Evolutionary conservation across 2,113 vertebrate species (phyloP), one percentile per base, ranked within the genome.

Genomic region (Gasterosteus aculeatus): DNA sequence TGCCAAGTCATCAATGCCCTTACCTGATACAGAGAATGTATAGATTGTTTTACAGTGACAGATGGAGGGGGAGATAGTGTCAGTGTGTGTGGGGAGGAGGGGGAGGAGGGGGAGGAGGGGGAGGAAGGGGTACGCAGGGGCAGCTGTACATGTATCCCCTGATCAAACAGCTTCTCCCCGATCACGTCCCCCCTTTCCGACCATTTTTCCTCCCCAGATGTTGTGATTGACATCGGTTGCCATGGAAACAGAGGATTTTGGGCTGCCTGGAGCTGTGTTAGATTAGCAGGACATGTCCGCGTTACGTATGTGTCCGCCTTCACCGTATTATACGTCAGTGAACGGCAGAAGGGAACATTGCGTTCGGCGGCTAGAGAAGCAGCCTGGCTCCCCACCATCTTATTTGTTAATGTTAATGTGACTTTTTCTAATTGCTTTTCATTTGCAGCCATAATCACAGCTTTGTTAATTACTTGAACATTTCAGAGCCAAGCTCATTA

Each of bases 401-500:
- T 80, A 88, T 88, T 88, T 82, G 81, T 86, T 91, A 81, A 87
- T 84, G 85, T 83, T 89, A 90, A 88, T 88, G 81, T 84, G 88
- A 83, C 83, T 89, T 88, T 90, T 88, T 85, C 85, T 89, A 91
- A 92, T 92, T 90, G 88, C 86, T 89, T 91, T 91, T 92, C 82
- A 91, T 92, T 89, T 86, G 78, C 80, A 81, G 80, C 76, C 85
- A 89, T 92, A 92, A 92, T 92, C 90, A 89, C 86, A 86, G 88
- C 84, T 87, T 90, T 89, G 86, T 89, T 91, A 93, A 91, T 91
- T 90, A 88, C 87, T 87, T 89, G 87, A 90, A 90, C 91, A 86
- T 93, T 92, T 91, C 84, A 91, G 72, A 89, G 87, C 84, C 87
- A 84, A 88, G 73, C 88, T 91, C 80, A 87, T 91, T 87, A 89